phyloP scores from a whole-genome alignment of 2,113 vertebrate species.

The Mustela nigripes region DNA sequence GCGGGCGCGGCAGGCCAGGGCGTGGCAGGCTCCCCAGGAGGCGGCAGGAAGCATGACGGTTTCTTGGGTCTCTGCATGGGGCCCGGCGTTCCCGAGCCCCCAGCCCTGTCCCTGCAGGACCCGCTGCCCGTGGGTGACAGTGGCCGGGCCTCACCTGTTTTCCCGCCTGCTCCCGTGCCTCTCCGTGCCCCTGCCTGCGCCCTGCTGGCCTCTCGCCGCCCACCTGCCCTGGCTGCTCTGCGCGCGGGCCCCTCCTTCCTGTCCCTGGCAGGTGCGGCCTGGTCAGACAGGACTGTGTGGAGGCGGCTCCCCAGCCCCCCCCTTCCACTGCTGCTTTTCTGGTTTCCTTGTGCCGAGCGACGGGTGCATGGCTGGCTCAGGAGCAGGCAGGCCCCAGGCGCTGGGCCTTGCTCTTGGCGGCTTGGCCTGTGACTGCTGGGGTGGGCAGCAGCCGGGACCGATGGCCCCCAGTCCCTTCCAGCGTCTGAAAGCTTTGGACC shows the following conservation, averaged over 20 bases:
- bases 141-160: constrained; percentile 78
- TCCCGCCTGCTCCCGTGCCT: constrained; percentile 73
- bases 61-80: background rate
- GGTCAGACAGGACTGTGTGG: background rate
- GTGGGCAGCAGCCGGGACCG: background rate
- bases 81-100: background rate
- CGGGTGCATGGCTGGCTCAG: background rate
- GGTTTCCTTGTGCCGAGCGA: background rate
- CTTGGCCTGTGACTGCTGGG: background rate
- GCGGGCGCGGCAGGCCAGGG: background rate
- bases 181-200: constrained; percentile 70
- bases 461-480: background rate
- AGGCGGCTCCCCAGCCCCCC: background rate
- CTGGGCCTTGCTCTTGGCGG: background rate
- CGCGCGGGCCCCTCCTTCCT: background rate
- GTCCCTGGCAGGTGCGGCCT: accelerated
- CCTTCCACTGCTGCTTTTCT: background rate
- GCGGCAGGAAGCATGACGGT: background rate
- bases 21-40: background rate
- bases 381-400: background rate
- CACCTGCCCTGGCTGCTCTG: constrained; percentile 56
- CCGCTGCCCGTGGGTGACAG: constrained; percentile 85
- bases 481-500: background rate
- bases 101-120: constrained; percentile 79
- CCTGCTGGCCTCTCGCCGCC: background rate